Conservation (phyloP, 1,140 invertebrate genomes). For the Camponotus vicinus region DNA sequence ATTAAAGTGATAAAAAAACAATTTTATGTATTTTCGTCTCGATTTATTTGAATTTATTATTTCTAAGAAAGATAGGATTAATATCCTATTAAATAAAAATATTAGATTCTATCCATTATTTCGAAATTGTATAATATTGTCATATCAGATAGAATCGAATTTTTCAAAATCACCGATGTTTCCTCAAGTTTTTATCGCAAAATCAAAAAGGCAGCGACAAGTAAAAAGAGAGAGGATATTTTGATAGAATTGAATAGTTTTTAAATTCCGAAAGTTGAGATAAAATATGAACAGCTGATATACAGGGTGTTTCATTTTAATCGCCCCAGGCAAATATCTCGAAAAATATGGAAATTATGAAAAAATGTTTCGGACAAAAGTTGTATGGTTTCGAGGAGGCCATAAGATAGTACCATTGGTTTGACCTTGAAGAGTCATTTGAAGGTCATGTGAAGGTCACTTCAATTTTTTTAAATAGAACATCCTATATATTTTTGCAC, state of each 20-base stretch:
- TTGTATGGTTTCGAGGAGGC: too few species aligned
- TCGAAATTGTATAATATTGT: not conserved
- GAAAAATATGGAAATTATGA: too few species aligned
- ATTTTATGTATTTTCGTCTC: not conserved
- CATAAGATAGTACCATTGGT: too few species aligned
- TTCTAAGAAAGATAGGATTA: not conserved
- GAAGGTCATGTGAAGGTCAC: too few species aligned
- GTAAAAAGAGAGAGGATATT: not conserved
- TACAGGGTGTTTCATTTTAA: not conserved
- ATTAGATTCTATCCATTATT: not conserved
- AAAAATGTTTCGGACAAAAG: too few species aligned
- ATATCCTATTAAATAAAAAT: not conserved
- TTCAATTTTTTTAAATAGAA: too few species aligned
- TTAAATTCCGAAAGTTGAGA: slow-evolving; percentile 36
- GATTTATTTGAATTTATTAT: not conserved
- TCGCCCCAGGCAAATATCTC: too few species aligned
- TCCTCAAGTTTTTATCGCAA: not conserved
- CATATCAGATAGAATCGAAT: not conserved
- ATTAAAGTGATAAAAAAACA: not conserved
- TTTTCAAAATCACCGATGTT: not conserved
- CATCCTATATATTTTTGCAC: too few species aligned
- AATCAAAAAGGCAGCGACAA: not conserved
- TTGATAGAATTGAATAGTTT: slow-evolving; percentile 1
- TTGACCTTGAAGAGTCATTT: too few species aligned
- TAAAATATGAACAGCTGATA: slow-evolving; percentile 9